These are phyloP conservation scores for Apamea crenata DNA, from an alignment of 2,888 invertebrate species.

Conservation along the genomic window DNA sequence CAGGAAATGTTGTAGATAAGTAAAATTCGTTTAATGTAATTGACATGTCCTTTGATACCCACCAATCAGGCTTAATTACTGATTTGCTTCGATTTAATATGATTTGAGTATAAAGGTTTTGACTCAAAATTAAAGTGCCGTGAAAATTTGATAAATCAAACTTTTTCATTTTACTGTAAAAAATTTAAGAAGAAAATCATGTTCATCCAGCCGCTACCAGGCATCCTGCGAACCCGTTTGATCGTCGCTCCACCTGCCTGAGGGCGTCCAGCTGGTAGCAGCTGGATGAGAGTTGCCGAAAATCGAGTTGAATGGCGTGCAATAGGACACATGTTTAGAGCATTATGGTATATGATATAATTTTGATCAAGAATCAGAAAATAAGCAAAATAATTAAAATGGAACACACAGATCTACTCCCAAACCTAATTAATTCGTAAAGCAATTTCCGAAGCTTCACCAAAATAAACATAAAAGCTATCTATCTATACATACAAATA, in stretches of 20 bases:
- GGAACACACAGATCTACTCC: background rate
- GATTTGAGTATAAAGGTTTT: background rate
- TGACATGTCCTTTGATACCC: background rate
- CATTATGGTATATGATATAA: background rate
- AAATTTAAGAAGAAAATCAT: background rate
- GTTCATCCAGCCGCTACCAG: too few species aligned
- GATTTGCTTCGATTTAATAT: background rate
- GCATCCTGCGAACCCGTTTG: too few species aligned
- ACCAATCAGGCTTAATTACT: background rate
- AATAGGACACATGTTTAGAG: background rate
- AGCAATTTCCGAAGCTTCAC: slow-evolving; percentile 20
- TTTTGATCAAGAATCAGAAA: background rate
- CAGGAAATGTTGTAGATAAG: background rate
- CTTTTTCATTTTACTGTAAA: background rate
- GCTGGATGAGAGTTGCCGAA: too few species aligned
- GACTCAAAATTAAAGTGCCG: background rate
- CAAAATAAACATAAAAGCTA: slow-evolving; percentile 8
- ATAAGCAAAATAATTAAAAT: slow-evolving; percentile 1
- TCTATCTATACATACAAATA: background rate
- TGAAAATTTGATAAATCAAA: too few species aligned
- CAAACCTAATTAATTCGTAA: slow-evolving; percentile 34
- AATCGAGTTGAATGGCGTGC: too few species aligned
- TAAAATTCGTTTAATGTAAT: background rate
- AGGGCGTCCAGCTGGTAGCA: too few species aligned
- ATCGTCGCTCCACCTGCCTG: too few species aligned